These are phyloP conservation scores for Myripristis murdjan DNA, from an alignment of 2,797 vertebrate species.

Conservation along the genomic window DNA sequence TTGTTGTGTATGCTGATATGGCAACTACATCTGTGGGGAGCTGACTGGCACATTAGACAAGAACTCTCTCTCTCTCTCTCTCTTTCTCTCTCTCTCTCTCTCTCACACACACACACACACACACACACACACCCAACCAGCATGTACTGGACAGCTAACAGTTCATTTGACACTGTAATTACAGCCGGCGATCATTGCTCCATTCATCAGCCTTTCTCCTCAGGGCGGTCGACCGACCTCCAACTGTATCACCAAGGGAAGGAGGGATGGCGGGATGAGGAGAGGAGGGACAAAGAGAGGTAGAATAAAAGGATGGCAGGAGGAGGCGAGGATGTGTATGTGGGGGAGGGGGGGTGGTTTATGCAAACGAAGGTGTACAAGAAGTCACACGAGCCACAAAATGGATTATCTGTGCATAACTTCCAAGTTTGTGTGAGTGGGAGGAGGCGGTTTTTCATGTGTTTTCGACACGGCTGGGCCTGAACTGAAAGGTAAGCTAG, in stretches of 20 bases:
- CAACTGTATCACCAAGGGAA: conserved; percentile 63
- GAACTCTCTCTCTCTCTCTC: conserved; percentile 33
- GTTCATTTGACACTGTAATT: conserved; percentile 86
- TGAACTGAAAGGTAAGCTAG: too few species aligned
- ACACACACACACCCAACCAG: conserved; percentile 40
- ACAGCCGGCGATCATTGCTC: conserved; percentile 79
- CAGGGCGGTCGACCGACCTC: conserved; percentile 75
- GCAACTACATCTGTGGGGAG: conserved; percentile 74
- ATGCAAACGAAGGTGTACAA: too few species aligned
- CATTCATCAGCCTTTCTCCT: conserved; percentile 77
- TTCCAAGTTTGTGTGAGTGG: too few species aligned
- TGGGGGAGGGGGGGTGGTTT: too few species aligned
- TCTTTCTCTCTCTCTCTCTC: conserved; percentile 24
- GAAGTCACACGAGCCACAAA: too few species aligned
- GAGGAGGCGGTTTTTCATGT: too few species aligned
- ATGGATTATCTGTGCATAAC: too few species aligned
- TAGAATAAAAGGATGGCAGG: too few species aligned
- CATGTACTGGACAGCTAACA: conserved; percentile 73
- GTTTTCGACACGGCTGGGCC: too few species aligned
- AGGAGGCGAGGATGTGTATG: too few species aligned
- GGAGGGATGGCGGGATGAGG: conserved; percentile 2
- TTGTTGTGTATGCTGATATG: conserved; percentile 77
- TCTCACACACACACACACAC: conserved; percentile 35
- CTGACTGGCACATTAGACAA: conserved; percentile 71
- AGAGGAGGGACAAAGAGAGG: conserved; percentile 14